Evolutionary conservation across 2,797 vertebrate genomes (phyloP).

Genomic region (Serranus cabrilla): DNA sequence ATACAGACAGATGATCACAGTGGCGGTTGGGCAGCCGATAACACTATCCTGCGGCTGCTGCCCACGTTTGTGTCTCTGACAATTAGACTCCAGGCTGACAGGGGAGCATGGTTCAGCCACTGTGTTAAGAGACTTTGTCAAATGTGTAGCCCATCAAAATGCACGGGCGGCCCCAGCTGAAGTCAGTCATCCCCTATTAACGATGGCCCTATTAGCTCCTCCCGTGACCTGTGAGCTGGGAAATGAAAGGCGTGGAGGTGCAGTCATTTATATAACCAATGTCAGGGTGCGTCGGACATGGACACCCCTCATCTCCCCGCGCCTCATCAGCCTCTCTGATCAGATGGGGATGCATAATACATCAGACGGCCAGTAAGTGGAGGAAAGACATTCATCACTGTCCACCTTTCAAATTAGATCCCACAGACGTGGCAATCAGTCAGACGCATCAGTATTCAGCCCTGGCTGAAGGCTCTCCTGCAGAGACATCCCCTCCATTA

Average conservation of each 20-base stretch:
- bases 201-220: constrained; percentile 80
- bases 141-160: constrained; percentile 82
- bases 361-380: constrained; percentile 86
- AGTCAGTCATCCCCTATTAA: constrained; percentile 88
- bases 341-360: constrained; percentile 88
- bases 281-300: constrained; percentile 84
- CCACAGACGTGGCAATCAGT: constrained; percentile 87
- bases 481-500: constrained; percentile 71
- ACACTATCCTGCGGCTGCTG: constrained; percentile 71
- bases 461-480: constrained; percentile 74
- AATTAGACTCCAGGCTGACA: constrained; percentile 85
- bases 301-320: constrained; percentile 75
- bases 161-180: constrained; percentile 77
- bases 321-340: constrained; percentile 84
- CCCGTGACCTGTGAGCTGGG: constrained; percentile 77
- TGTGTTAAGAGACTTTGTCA: constrained; percentile 86
- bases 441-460: constrained; percentile 86
- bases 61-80: constrained; percentile 81
- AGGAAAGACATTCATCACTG: constrained; percentile 90
- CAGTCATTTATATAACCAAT: constrained; percentile 87
- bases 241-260: constrained; percentile 78
- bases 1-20: constrained; percentile 80
- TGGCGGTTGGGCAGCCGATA: constrained; percentile 74
- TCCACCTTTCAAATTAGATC: constrained; percentile 90
- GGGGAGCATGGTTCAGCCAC: constrained; percentile 76